Percentiles rank a stretch among this genome's conserved stretches.
Conservation (phyloP, 1,140 invertebrate genomes). For the Hylaeus anthracinus region DNA sequence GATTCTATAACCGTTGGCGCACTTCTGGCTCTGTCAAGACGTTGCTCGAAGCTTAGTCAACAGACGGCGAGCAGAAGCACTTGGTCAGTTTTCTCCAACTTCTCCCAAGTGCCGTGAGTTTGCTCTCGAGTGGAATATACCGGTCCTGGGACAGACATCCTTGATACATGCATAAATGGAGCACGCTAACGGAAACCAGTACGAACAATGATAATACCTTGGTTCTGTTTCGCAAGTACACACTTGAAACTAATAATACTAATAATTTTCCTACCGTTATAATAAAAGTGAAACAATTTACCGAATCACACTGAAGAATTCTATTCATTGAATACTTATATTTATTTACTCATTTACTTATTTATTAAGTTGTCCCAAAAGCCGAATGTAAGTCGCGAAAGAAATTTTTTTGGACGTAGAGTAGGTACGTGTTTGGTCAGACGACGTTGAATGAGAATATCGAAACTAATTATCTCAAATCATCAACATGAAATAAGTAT, state of each 20-base stretch:
- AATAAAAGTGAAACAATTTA: too few relatives aligned
- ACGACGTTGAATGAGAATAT: too few relatives aligned
- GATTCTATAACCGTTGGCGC: slow-evolving; percentile 33
- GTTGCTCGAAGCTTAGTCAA: slow-evolving; percentile 28
- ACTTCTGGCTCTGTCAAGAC: slow-evolving; percentile 23
- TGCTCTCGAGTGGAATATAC: slow-evolving; percentile 23
- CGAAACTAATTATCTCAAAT: too few relatives aligned
- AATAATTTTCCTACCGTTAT: too few relatives aligned
- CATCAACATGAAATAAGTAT: too few relatives aligned
- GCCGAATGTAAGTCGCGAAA: too few relatives aligned
- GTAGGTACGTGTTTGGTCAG: too few relatives aligned
- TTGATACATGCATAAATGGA: background rate
- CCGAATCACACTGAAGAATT: too few relatives aligned
- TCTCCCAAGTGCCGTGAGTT: slow-evolving; percentile 13
- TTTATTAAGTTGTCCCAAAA: too few relatives aligned
- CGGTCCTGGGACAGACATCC: background rate
- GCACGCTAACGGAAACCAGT: background rate
- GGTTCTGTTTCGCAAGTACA: background rate
- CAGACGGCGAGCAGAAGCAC: background rate
- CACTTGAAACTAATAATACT: background rate
- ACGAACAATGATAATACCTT: background rate
- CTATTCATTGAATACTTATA: too few relatives aligned
- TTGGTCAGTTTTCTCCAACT: slow-evolving; percentile 37
- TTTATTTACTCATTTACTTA: too few relatives aligned
- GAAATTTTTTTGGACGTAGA: background rate